Base-by-base conservation (phyloP, 1,140 invertebrate genomes). In the Agrypnia vestita region DNA sequence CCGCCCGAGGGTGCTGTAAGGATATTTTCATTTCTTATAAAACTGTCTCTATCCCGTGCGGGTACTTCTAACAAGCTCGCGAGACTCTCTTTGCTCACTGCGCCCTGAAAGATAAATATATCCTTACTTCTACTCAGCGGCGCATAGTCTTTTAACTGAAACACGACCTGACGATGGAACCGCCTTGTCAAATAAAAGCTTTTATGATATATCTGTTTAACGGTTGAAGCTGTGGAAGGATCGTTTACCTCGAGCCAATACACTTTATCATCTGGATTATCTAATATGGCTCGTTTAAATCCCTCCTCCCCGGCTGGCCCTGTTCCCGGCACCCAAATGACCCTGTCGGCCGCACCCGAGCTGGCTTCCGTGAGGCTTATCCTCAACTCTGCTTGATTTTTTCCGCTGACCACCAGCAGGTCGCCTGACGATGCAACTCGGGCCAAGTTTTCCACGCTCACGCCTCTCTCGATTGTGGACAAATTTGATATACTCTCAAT, bases 111-210 rank as follows among this genome's bases (percentile, higher is more conserved):
- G 12, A 69, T n/a, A 47, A 8, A 49, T n/a, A 47, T n/a, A 47
- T 69, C 64, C 1, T 49, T 47, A 19, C 46, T 69, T 46, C 25
- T n/a, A 35, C 46, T 46, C 12, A 10, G 0, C 0, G 10, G 12
- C 1, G 21, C 1, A n/a, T 13, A n/a, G 11, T 35, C n/a, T 17
- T 19, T 35, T 10, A 12, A 25, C 13, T 64, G 10, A 0, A 64
- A 3, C 9, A 64, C 13, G 3, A 64, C 6, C 13, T 35, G 10
- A 1, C 10, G 44, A 19, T 17, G 44, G 17, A 69, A 69, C 4
- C 15, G 43, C 9, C 64, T 69, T 19, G 17, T 15, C 12, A 69
- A 15, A 47, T 69, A 69, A 15, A 69, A 69, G 13, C 12, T n/a
- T 0, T n/a, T 11, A n/a, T 69, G n/a, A 43, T 69, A 69, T n/a